Base-by-base conservation (phyloP, 2,113 vertebrate genomes). In the Lophius piscatorius region DNA sequence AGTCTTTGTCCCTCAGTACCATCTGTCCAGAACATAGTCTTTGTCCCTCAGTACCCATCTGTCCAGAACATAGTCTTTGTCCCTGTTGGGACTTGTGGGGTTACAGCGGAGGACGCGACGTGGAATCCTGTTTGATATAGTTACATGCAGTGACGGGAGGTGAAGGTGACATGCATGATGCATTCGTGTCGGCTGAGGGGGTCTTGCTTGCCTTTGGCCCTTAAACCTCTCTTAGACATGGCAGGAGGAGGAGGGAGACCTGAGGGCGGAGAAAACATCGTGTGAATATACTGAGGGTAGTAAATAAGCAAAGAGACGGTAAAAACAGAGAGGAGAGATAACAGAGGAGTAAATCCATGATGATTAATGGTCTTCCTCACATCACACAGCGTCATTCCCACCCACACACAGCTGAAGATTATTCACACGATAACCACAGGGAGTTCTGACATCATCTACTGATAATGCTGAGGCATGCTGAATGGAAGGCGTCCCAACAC, bases 221-320 rank as follows among this genome's bases (percentile, higher is more conserved):
- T 87, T 45, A 85, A 16, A 41, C 58, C 79, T 63, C 76, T 82
- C 63, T 62, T 85, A 2, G 62, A 75, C 8, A 83, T 22, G 39
- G 87, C 66, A 13, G 87, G 1, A 26, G 86, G 84, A 54, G 87
- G 82, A 36, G 86, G 80, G n/a, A 88, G 70, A 69, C 87, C 87
- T 89, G 68, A 49, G 38, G 35, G 29, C 23, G 48, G 14, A 45
- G 17, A 46, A 11, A 28, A 8, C 17, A n/a, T 18, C 5, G 20
- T 18, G 33, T 51, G 13, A 57, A 16, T n/a, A 10, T 7, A 9
- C 29, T 31, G 22, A 7, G 20, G 1, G 22, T 33, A 36, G 14
- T 9, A 40, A 20, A 57, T 29, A 18, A 2, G 21, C 4, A 21
- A 16, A 36, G 20, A 47, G 23, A 24, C 2, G 28, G n/a, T 42